phyloP scores from a whole-genome alignment of 2,113 vertebrate genomes.

The Macheiramphus alcinus region DNA sequence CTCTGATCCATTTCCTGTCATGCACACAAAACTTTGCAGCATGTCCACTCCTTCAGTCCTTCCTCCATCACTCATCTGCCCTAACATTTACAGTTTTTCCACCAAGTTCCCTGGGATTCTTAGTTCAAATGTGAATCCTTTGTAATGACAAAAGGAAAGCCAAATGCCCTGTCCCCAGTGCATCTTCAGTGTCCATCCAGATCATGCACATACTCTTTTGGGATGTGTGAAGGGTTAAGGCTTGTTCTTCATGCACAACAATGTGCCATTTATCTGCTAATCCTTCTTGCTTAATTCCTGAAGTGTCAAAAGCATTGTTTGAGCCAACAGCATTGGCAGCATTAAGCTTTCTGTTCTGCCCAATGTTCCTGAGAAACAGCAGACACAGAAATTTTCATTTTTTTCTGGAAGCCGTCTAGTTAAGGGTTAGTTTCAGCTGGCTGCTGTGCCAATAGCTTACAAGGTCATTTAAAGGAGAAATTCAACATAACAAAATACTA shows the following conservation, averaged over 20 bases:
- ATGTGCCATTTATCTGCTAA: constrained; percentile 24
- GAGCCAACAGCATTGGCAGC: not conserved
- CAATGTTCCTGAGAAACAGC: constrained; percentile 22
- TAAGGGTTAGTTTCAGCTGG: not conserved
- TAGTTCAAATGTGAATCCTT: not conserved
- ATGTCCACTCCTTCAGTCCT: not conserved
- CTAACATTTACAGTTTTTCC: not conserved
- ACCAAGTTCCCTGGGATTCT: not conserved
- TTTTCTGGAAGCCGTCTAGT: not conserved
- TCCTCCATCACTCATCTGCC: not conserved
- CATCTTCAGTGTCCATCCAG: not conserved
- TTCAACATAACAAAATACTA: not conserved
- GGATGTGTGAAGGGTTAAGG: constrained; percentile 21
- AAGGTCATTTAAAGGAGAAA: constrained; percentile 12
- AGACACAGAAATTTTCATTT: constrained; percentile 30
- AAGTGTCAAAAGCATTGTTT: constrained; percentile 42
- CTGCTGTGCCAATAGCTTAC: not conserved
- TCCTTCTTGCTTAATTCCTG: constrained; percentile 43
- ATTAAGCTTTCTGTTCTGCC: constrained; percentile 35
- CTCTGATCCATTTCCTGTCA: not conserved
- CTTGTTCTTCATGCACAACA: not conserved
- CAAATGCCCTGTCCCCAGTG: not conserved
- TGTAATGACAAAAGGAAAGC: not conserved
- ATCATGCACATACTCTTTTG: not conserved
- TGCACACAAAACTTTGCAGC: not conserved